Evolutionary conservation across 2,797 vertebrate species (phyloP).

Genomic region (Rhinatrema bivittatum): DNA sequence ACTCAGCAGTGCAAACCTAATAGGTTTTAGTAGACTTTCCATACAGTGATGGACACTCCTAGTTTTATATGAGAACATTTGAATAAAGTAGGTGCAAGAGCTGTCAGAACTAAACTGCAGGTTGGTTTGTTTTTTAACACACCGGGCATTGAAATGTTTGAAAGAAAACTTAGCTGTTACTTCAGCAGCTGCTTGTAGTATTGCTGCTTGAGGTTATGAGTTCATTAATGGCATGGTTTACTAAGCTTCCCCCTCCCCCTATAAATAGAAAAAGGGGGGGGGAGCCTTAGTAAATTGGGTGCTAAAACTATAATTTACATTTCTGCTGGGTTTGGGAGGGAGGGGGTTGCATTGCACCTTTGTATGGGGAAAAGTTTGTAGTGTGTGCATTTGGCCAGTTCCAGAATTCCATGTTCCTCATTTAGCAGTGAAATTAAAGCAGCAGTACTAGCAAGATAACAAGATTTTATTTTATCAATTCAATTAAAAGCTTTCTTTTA

Average conservation of each 20-base stretch:
- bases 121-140: conserved; percentile 49
- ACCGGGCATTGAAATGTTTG: conserved; percentile 49
- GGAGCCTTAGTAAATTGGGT: too few species aligned
- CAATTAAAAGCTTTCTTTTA: too few species aligned
- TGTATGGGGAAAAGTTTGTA: conserved; percentile 34
- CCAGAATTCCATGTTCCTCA: conserved; percentile 33
- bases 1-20: conserved; percentile 31
- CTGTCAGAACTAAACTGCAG: too few species aligned
- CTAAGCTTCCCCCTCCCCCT: too few species aligned
- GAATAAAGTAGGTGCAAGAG: conserved; percentile 19
- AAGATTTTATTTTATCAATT: too few species aligned
- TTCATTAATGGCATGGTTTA: too few species aligned
- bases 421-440: conserved; percentile 32
- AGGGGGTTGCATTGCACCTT: conserved; percentile 27
- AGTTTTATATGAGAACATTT: conserved; percentile 23
- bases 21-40: conserved; percentile 32
- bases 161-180: conserved; percentile 44
- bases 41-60: conserved; percentile 28
- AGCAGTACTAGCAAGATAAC: too few species aligned
- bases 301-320: conserved; percentile 11
- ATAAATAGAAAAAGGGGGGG: too few species aligned
- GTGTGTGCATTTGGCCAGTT: conserved; percentile 27
- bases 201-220: conserved; percentile 44
- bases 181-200: conserved; percentile 34
- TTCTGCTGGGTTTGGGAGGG: conserved; percentile 17